phyloP scores from a whole-genome alignment of 2,888 invertebrate species.

The Ochropleura leucogaster region DNA sequence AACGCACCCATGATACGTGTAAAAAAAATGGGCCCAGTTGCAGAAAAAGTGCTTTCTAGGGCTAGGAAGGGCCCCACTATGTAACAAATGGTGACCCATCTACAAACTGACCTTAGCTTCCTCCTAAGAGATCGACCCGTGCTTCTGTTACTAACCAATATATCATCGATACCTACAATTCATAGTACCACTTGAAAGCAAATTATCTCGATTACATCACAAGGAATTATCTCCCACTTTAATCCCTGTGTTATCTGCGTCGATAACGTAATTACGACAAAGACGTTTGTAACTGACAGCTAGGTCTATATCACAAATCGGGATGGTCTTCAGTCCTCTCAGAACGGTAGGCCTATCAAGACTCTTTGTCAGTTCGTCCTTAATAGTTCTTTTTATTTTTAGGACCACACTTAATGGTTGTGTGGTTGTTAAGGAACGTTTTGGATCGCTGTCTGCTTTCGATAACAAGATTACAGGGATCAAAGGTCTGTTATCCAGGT shows the following conservation, averaged over 20 bases:
- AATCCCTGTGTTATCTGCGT: conserved; percentile 41
- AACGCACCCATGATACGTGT: too few relatives aligned
- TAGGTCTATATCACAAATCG: conserved; percentile 23
- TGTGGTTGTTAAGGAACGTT: background rate
- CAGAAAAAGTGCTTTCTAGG: background rate
- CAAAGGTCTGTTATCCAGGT: too few relatives aligned
- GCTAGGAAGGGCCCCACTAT: background rate
- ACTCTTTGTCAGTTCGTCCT: conserved; percentile 12
- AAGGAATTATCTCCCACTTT: conserved; percentile 16
- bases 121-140: background rate
- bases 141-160: background rate
- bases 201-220: conserved; percentile 11
- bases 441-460: background rate
- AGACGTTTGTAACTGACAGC: conserved; percentile 48
- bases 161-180: background rate
- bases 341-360: conserved; percentile 18
- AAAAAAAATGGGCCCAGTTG: too few relatives aligned
- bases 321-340: conserved; percentile 10
- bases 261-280: conserved; percentile 44
- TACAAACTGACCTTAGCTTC: background rate
- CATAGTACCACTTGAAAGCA: conserved; percentile 5
- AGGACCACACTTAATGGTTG: background rate
- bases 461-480: background rate
- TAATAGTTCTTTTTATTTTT: conserved; percentile 10
- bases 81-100: background rate